Evolutionary conservation across 2,113 vertebrate genomes (phyloP).

Genomic region (Rhinichthys klamathensis): DNA sequence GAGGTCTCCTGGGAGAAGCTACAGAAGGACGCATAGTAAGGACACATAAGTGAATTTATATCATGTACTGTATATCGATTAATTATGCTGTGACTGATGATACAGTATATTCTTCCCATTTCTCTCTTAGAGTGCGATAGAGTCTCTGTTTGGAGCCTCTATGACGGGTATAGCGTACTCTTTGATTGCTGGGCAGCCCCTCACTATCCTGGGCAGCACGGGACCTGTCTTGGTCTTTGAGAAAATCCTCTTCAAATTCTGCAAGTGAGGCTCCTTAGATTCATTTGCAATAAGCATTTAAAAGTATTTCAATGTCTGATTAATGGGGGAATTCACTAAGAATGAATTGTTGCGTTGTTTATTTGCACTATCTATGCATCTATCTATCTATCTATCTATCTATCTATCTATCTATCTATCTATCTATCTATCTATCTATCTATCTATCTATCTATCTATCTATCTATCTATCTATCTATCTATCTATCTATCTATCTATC

Average conservation of each 20-base stretch:
- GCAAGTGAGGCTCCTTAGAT: slow-evolving; percentile 85
- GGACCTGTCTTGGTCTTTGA: slow-evolving; percentile 98
- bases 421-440: no score
- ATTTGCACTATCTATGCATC: no score
- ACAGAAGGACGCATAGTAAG: slow-evolving; percentile 98
- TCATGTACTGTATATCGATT: background rate
- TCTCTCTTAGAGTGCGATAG: slow-evolving; percentile 90
- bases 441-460: no score
- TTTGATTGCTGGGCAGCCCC: slow-evolving; percentile 93
- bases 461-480: no score
- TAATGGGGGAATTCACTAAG: background rate
- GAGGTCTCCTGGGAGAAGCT: slow-evolving; percentile 96
- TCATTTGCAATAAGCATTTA: background rate
- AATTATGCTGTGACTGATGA: background rate
- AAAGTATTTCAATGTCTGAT: background rate
- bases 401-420: no score
- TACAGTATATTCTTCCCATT: background rate
- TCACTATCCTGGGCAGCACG: slow-evolving; percentile 97
- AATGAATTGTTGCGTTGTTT: no score
- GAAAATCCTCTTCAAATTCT: slow-evolving; percentile 99
- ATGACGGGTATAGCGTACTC: slow-evolving; percentile 99
- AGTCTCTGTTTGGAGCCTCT: slow-evolving; percentile 96
- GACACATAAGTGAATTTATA: slow-evolving; percentile 18
- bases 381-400: no score
- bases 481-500: no score